These are phyloP conservation scores for Campoplex nolae DNA, from an alignment of 2,888 invertebrate genomes.

Conservation along the genomic window DNA sequence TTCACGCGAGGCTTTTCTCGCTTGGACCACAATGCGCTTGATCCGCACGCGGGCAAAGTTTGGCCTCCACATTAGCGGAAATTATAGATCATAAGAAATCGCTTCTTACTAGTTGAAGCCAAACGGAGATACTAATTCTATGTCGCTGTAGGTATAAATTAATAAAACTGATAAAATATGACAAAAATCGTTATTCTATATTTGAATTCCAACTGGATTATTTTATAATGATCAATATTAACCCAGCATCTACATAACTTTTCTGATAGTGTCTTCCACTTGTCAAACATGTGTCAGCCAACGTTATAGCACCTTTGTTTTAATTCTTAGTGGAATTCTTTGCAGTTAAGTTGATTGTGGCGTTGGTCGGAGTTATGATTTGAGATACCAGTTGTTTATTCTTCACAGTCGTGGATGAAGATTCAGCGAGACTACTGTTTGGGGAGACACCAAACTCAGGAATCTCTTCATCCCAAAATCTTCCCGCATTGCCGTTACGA, in stretches of 20 bases:
- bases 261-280: constrained; percentile 5
- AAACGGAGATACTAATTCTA: neutral
- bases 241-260: neutral
- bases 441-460: neutral
- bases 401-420: neutral
- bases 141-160: neutral
- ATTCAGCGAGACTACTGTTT: neutral
- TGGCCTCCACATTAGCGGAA: constrained; percentile 45
- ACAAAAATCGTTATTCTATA: neutral
- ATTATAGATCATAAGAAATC: constrained; percentile 55
- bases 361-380: neutral
- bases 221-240: neutral
- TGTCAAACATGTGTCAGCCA: neutral
- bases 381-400: neutral
- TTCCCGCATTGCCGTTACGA: neutral
- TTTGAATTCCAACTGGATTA: neutral
- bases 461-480: neutral
- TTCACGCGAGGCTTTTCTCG: constrained; percentile 67
- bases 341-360: neutral
- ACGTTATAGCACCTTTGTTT: neutral
- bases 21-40: constrained; percentile 29
- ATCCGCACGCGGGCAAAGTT: constrained; percentile 23
- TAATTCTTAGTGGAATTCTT: neutral
- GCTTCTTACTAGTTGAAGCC: neutral
- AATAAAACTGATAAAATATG: neutral